phyloP scores from a whole-genome alignment of 2,797 vertebrate species.

The Acipenser transmontanus region DNA sequence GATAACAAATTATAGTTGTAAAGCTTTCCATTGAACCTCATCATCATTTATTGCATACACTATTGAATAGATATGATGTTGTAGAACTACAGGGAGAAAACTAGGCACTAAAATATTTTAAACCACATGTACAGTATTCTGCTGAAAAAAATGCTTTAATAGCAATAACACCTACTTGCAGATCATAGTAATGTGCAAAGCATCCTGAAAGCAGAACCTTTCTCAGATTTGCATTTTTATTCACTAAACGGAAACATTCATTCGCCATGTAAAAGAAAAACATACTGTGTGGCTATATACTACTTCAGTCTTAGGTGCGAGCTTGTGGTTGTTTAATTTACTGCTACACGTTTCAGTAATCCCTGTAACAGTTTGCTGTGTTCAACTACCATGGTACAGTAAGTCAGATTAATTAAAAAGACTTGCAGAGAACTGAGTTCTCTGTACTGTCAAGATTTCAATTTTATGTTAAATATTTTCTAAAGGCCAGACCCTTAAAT shows the following conservation, averaged over 20 bases:
- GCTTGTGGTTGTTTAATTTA: conserved; percentile 60
- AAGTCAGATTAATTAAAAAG: conserved; percentile 77
- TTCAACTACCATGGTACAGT: conserved; percentile 63
- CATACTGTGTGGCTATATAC: conserved; percentile 23
- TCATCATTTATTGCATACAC: conserved; percentile 13
- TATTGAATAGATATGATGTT: conserved; percentile 15
- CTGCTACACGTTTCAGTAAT: conserved; percentile 57
- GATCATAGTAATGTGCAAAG: conserved; percentile 19
- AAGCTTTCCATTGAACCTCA: conserved; percentile 15
- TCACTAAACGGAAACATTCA: conserved; percentile 17
- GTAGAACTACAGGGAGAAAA: conserved; percentile 4
- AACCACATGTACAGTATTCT: conserved; percentile 3
- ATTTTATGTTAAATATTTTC: conserved; percentile 89
- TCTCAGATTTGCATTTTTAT: conserved; percentile 25
- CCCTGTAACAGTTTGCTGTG: conserved; percentile 56
- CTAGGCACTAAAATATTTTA: conserved; percentile 6
- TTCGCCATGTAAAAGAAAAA: conserved; percentile 14
- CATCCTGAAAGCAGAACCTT: conserved; percentile 13
- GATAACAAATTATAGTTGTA: conserved; percentile 10
- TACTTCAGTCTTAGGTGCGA: conserved; percentile 35
- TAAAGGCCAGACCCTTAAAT: conserved; percentile 84
- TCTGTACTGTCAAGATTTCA: conserved; percentile 79
- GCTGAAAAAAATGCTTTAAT: conserved; percentile 9
- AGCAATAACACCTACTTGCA: conserved; percentile 18
- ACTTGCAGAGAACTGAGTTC: conserved; percentile 65